Percentiles rank a stretch among this genome's conserved stretches.
phyloP scores from a whole-genome alignment of 1,140 invertebrate genomes.

The Hypsibius dujardini region DNA sequence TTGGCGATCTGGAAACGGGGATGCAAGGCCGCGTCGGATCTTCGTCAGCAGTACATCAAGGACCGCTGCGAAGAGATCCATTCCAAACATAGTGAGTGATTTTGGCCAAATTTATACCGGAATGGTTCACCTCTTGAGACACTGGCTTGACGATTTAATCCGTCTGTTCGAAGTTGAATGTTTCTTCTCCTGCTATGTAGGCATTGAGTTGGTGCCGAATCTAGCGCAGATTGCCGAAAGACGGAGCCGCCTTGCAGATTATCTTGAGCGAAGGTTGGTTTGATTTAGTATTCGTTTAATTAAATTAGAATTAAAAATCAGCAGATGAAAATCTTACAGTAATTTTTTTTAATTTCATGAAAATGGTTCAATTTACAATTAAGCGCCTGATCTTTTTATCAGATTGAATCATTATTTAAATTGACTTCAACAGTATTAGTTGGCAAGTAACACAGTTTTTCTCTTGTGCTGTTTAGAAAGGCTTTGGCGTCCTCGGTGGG shows the following conservation, averaged over 20 bases:
- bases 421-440: no score
- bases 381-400: no score
- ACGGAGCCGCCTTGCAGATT: background rate
- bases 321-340: no score
- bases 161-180: background rate
- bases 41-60: background rate
- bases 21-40: background rate
- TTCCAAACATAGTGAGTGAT: background rate
- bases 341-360: no score
- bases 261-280: slow-evolving; percentile 3
- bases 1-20: background rate
- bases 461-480: no score
- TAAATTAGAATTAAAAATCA: no score
- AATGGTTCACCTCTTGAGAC: background rate
- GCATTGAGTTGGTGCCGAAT: background rate
- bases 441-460: no score
- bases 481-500: no score
- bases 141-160: background rate
- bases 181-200: background rate
- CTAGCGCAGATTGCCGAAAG: background rate
- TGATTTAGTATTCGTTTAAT: background rate
- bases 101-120: background rate
- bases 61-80: background rate
- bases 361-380: no score
- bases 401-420: no score